Evolutionary conservation across 2,797 vertebrate genomes (phyloP).

Genomic region (Rhinichthys osculus): DNA sequence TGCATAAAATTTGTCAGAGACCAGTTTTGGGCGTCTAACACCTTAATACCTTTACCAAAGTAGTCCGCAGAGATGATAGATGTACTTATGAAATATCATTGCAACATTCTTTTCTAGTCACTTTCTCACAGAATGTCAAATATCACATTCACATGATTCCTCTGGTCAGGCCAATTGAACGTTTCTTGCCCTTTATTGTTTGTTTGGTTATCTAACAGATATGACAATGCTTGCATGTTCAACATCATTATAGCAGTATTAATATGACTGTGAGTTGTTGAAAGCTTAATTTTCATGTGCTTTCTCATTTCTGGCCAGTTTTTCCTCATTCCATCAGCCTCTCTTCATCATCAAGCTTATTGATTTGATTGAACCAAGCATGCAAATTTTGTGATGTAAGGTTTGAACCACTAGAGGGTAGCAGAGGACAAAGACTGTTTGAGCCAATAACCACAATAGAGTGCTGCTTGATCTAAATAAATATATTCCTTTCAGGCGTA

Average conservation of each 20-base stretch:
- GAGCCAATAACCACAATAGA: neutral
- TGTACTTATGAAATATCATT: neutral
- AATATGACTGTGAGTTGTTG: neutral
- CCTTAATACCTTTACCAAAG: slow-evolving; percentile 20
- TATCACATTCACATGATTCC: neutral
- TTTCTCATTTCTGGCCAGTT: neutral
- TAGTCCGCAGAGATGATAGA: slow-evolving; percentile 6
- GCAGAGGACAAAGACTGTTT: slow-evolving; percentile 50
- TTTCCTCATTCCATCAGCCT: neutral
- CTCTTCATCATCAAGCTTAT: neutral
- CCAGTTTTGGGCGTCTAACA: slow-evolving; percentile 11
- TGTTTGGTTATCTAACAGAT: neutral
- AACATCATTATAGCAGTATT: neutral
- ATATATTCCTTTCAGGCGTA: neutral
- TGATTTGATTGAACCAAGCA: neutral
- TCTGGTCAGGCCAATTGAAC: neutral
- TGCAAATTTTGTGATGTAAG: slow-evolving; percentile 28
- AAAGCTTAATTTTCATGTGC: neutral
- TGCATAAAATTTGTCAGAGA: slow-evolving; percentile 28
- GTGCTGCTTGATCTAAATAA: neutral
- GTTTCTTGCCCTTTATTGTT: neutral
- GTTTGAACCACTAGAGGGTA: slow-evolving; percentile 66
- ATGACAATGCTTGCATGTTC: neutral
- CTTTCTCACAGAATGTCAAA: slow-evolving; percentile 16
- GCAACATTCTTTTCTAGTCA: neutral